These are phyloP conservation scores for Darevskia mixta DNA, from an alignment of 2,797 vertebrate genomes.

Conservation along the genomic window DNA sequence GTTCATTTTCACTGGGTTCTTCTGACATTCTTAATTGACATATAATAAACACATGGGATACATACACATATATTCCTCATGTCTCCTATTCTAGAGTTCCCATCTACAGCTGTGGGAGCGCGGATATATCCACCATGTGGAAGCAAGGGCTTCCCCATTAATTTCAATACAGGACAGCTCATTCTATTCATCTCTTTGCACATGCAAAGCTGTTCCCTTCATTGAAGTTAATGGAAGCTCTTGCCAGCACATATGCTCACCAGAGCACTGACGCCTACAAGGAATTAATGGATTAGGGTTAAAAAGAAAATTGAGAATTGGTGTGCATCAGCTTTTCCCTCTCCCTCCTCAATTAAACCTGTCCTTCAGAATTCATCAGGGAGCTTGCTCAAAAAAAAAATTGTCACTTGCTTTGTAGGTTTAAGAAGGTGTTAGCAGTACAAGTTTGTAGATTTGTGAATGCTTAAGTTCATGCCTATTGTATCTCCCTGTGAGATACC, in stretches of 20 bases:
- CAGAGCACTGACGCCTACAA: neutral
- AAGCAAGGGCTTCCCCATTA: neutral
- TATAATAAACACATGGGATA: too few relatives aligned
- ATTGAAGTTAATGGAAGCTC: slow-evolving; percentile 16
- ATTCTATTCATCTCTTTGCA: neutral
- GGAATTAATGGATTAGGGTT: slow-evolving; percentile 3
- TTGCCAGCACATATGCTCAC: slow-evolving; percentile 13
- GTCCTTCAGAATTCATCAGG: neutral
- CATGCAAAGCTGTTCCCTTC: slow-evolving; percentile 4
- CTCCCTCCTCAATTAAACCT: neutral
- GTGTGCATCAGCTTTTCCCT: neutral
- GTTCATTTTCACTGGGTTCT: too few relatives aligned
- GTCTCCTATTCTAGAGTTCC: neutral
- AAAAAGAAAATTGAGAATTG: neutral
- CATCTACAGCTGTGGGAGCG: neutral
- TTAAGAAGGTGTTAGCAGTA: neutral
- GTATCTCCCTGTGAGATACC: neutral
- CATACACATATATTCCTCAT: neutral
- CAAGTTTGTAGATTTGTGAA: neutral
- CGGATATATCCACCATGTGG: neutral
- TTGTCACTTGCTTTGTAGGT: neutral
- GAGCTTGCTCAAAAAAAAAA: neutral
- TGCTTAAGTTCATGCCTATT: neutral
- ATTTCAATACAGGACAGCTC: neutral
- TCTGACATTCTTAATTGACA: too few relatives aligned